Conservation (phyloP, 2,797 vertebrate genomes). For the Peromyscus melanophrys region DNA sequence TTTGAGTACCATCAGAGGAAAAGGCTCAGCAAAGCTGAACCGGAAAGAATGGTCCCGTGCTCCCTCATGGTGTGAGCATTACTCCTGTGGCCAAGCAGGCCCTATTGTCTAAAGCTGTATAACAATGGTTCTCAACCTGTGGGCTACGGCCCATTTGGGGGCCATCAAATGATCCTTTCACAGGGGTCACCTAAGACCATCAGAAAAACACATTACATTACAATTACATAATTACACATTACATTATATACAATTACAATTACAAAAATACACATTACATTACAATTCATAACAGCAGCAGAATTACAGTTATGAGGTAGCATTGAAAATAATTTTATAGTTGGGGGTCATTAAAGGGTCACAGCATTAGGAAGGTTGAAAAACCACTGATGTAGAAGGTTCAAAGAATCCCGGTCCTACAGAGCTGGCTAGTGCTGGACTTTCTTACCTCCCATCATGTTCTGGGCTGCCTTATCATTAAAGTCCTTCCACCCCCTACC, state of each 20-base stretch:
- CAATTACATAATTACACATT: background rate
- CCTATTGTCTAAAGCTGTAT: background rate
- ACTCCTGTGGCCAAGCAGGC: fast-evolving
- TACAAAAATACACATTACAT: background rate
- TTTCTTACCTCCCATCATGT: background rate
- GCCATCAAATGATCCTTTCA: background rate
- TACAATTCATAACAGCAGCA: background rate
- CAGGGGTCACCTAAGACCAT: background rate
- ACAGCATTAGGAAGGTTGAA: background rate
- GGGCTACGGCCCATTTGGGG: background rate
- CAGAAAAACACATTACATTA: background rate
- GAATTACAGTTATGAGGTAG: background rate
- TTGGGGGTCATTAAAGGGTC: background rate
- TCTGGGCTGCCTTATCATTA: background rate
- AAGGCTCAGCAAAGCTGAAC: fast-evolving
- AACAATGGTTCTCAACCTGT: background rate
- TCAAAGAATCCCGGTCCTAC: background rate
- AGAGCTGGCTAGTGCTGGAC: background rate
- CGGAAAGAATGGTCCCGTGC: fast-evolving
- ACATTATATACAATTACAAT: too few relatives aligned
- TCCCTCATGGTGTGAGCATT: fast-evolving
- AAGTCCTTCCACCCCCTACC: background rate
- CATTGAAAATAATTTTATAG: background rate
- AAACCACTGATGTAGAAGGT: background rate
- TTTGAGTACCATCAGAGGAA: too few relatives aligned